phyloP scores from a whole-genome alignment of 2,113 vertebrate genomes.

The Sporophila hypoxantha region DNA sequence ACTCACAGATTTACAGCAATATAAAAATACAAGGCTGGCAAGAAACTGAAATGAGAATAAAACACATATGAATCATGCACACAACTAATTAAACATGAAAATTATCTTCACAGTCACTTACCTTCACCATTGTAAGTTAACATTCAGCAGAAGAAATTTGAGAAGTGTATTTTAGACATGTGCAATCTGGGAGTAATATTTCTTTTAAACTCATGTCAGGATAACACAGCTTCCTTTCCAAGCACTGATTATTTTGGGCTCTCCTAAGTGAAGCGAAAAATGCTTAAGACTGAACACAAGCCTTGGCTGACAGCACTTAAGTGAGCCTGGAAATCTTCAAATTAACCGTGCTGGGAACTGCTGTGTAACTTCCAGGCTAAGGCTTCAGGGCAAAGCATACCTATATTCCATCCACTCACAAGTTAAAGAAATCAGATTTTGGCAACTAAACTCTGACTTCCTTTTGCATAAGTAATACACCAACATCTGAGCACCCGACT shows the following conservation, averaged over 20 bases:
- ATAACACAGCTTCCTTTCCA: constrained; percentile 24
- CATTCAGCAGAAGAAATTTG: constrained; percentile 11
- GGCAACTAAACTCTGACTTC: not conserved
- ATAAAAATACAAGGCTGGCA: constrained; percentile 1
- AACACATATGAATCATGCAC: not conserved
- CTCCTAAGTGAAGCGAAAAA: constrained; percentile 23
- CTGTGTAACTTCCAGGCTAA: not conserved
- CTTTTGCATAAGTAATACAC: not conserved
- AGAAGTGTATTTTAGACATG: not conserved
- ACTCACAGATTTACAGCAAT: not conserved
- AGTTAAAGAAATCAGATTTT: not conserved
- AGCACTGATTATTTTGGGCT: constrained; percentile 6
- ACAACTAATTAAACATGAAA: constrained; percentile 21
- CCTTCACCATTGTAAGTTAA: constrained; percentile 7
- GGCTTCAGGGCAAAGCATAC: not conserved
- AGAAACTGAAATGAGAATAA: constrained; percentile 1
- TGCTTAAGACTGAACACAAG: constrained; percentile 35
- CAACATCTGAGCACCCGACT: not conserved
- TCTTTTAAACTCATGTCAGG: not conserved
- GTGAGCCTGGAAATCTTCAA: constrained; percentile 37
- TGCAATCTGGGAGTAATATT: constrained; percentile 8
- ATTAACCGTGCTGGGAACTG: not conserved
- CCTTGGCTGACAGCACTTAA: constrained; percentile 25
- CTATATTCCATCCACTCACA: not conserved
- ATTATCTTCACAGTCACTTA: constrained; percentile 28